Base-by-base conservation (phyloP, 1,140 invertebrate species). In the Dryas iulia region DNA sequence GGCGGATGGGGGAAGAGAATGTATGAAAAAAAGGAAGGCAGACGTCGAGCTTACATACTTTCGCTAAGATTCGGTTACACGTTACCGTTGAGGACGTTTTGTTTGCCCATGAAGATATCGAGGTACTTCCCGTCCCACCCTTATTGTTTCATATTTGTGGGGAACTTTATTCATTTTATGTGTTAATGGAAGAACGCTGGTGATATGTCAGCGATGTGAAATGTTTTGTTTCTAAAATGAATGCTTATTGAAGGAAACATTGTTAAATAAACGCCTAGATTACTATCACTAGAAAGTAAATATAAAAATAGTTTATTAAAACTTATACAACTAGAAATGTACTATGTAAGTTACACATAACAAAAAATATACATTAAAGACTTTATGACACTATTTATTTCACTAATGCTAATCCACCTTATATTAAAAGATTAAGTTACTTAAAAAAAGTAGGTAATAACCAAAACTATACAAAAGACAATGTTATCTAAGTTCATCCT, bases 1-100 rank as follows among this genome's bases (percentile, higher is more conserved):
- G 79, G 85, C 77, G 82, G 82, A 87, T 82, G 83, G 79, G 82
- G 87, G 72, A 82, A 83, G 75, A 76, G 83, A 87, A 84, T 80
- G 81, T 82, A 84, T 85, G 85, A 79, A 88, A 88, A 87, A 86
- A 78, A 73, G 81, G 78, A 77, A 82, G 76, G 78, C 76, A 79
- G 76, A 78, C 83, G 78, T 66, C 78, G 72, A 73, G 73, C 73
- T 61, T 77, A 78, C 78, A 72, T 72, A 80, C 76, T 77, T 74
- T 65, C 75, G 71, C 76, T 74, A 85, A 86, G 83, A 86, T 86
- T 86, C 75, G 83, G 83, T 86, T 88, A 84, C 78, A 81, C 76
- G 76, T 78, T 74, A 77, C 81, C 70, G 77, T 82, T 77, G 78
- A 81, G 76, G 80, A 78, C 69, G 71, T 69, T 71, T 76, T 71